A percentile compares a stretch with the other conserved stretches of the same genome.
These are phyloP conservation scores for Leptopilina boulardi DNA, from an alignment of 1,140 invertebrate genomes.

Conservation along the genomic window DNA sequence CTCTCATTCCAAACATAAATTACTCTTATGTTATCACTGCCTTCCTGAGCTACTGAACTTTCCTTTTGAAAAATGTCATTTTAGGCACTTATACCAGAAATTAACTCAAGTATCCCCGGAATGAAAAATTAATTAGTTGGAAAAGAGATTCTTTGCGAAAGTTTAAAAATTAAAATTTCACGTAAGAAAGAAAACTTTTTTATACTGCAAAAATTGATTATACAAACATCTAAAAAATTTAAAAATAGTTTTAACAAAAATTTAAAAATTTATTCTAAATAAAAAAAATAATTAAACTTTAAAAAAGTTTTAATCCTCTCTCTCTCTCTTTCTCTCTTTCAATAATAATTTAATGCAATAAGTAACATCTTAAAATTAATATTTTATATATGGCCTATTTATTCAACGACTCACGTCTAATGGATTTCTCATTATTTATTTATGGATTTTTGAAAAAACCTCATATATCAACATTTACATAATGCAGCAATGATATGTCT, in stretches of 20 bases:
- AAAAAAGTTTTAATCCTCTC: no score
- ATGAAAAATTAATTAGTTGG: no score
- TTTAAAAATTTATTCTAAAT: no score
- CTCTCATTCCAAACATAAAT: conserved; percentile 6
- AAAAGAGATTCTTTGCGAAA: no score
- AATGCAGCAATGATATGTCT: background rate
- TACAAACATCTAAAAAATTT: no score
- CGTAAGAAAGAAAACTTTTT: no score
- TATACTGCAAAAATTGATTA: no score
- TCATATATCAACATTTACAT: background rate
- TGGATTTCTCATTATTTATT: background rate
- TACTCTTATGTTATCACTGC: background rate
- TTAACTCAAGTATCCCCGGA: background rate
- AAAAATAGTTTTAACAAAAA: no score
- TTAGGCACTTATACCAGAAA: background rate
- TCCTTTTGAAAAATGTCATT: background rate
- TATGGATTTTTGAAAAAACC: background rate
- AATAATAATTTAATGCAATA: background rate
- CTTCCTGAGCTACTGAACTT: background rate
- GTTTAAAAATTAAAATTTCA: no score
- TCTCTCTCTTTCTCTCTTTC: no score
- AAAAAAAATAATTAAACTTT: no score
- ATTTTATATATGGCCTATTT: background rate
- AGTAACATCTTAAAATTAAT: background rate
- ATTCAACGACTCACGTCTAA: background rate